Evolutionary conservation across 2,888 invertebrate genomes (phyloP).

Genomic region (Cryptocheilus praepositus): DNA sequence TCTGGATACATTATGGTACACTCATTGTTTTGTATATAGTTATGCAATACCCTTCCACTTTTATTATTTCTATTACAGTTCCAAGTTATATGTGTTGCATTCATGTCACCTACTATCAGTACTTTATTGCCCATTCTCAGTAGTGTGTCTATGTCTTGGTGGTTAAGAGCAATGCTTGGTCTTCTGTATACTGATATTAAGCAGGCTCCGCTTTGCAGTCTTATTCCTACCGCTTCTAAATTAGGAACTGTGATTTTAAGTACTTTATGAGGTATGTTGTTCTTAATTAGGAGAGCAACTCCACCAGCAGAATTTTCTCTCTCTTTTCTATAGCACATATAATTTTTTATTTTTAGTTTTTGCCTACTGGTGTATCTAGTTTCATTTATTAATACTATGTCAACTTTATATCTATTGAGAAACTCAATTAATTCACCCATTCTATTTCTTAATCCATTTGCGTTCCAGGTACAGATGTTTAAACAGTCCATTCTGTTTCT

Average conservation of each 20-base stretch:
- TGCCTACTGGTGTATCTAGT: conserved; percentile 31
- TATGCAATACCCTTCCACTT: conserved; percentile 40
- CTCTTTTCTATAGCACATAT: conserved; percentile 33
- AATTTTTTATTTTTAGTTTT: conserved; percentile 41
- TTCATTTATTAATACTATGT: conserved; percentile 35
- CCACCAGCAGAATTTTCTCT: conserved; percentile 36
- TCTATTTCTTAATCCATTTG: conserved; percentile 39
- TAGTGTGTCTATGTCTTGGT: conserved; percentile 35
- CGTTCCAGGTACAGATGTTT: conserved; percentile 42
- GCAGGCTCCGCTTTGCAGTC: too few relatives aligned
- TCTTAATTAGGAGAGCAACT: conserved; percentile 41
- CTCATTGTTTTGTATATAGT: conserved; percentile 41
- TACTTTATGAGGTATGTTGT: conserved; percentile 23
- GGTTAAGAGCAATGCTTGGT: conserved; percentile 23
- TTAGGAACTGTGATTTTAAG: too few relatives aligned
- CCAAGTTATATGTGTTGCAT: conserved; percentile 50
- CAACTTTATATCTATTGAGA: background rate
- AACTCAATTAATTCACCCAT: conserved; percentile 27
- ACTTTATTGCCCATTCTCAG: conserved; percentile 35
- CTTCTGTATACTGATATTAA: too few relatives aligned
- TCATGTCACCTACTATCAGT: conserved; percentile 49
- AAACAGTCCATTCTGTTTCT: background rate
- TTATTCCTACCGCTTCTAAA: too few relatives aligned
- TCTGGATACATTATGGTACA: conserved; percentile 39
- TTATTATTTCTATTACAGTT: conserved; percentile 41